A percentile compares a stretch with the other conserved stretches of the same genome.
phyloP scores from a whole-genome alignment of 2,113 vertebrate species.

The Calonectris borealis region DNA sequence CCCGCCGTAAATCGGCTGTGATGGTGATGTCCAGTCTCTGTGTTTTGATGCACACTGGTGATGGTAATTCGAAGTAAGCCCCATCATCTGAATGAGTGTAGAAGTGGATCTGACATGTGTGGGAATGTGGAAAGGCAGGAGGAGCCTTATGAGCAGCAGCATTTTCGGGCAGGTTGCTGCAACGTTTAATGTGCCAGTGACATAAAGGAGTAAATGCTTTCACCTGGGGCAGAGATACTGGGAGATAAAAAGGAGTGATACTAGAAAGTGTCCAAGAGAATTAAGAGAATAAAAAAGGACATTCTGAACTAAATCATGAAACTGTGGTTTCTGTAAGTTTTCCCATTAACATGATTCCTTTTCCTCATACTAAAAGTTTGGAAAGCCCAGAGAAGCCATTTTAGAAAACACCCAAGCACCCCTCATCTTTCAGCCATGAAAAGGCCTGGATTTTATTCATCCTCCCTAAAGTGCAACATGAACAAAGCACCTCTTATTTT shows the following conservation, averaged over 20 bases:
- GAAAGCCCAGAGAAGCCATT: neutral
- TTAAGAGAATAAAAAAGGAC: neutral
- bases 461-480: neutral
- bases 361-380: neutral
- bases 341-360: neutral
- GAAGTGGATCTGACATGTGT: neutral
- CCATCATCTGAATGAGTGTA: neutral
- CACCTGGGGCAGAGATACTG: neutral
- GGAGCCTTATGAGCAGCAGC: neutral
- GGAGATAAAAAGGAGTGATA: neutral
- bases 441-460: neutral
- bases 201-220: neutral
- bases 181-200: neutral
- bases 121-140: neutral
- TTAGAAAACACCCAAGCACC: neutral
- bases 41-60: neutral
- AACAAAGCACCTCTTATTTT: neutral
- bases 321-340: neutral
- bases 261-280: neutral
- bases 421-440: neutral
- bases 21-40: neutral
- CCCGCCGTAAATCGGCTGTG: neutral
- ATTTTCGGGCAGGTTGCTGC: neutral
- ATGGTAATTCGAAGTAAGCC: neutral
- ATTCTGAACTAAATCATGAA: neutral